These are phyloP conservation scores for Boulengeromyrus knoepffleri DNA, from an alignment of 2,113 vertebrate genomes.

Conservation along the genomic window DNA sequence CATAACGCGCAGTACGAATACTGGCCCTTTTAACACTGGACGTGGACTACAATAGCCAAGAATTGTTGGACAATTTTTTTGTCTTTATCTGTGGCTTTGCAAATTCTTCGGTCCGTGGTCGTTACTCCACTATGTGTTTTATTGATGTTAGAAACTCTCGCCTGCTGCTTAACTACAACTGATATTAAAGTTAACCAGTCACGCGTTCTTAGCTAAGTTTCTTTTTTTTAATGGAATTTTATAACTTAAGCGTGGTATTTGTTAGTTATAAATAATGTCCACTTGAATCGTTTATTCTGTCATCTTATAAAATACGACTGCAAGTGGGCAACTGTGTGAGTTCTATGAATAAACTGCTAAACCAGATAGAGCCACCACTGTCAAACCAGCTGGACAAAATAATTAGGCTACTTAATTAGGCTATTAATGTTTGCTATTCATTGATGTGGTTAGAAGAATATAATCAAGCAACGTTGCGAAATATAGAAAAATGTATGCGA, in stretches of 20 bases:
- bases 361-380: neutral
- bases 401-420: neutral
- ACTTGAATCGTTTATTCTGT: neutral
- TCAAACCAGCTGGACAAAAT: neutral
- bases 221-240: neutral
- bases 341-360: neutral
- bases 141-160: neutral
- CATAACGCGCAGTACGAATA: neutral
- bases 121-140: neutral
- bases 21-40: neutral
- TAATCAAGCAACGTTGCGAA: neutral
- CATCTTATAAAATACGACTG: neutral
- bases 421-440: neutral
- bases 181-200: neutral
- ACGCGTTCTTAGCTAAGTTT: neutral
- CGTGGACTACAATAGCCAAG: neutral
- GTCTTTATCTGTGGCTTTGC: neutral
- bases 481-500: neutral
- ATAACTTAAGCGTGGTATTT: neutral
- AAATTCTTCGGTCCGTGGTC: neutral
- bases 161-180: neutral
- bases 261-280: neutral
- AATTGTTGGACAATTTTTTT: neutral
- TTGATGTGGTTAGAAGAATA: neutral
- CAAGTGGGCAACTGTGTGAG: neutral